Evolutionary conservation across 2,888 invertebrate genomes (phyloP), one percentile per base, ranked within the genome.

Genomic region (Lasioglossum oenotherae): DNA sequence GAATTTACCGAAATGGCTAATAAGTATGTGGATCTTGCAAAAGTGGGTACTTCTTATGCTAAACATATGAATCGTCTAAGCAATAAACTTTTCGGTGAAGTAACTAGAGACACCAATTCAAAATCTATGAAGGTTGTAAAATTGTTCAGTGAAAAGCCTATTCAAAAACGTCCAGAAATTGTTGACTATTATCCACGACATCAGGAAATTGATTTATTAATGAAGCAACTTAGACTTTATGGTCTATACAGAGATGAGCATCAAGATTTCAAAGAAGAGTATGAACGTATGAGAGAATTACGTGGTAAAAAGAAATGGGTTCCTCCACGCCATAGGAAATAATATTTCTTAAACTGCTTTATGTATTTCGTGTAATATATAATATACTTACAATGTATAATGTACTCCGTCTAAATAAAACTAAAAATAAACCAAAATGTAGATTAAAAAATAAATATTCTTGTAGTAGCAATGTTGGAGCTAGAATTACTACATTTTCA

Each of bases 221-320:
- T 98, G 97, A 95, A 96, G 87, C 96, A 97, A 89, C 95, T 98
- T 60, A 95, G 98, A 27, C 96, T 96, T 83, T 98, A 98, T 92
- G 98, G 98, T 0, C 95, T 98, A 6, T 98, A 96, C 95, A 96
- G 98, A 83, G 98, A 98, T 93, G 98, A 99, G 94, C 98, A 99
- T 95, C 96, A 97, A 93, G 98, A 98, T 95, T 98, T 98, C 93
- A 97, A 97, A 90, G 98, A 98, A 76, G 98, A 98, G 95, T 98
- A 98, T 97, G 96, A 96, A 89, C 96, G 98, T 82, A 95, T 98
- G 91, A 96, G 98, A 81, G 97, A 96, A 82, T 95, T 98, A 27
- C 95, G 98, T 82, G 98, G 98, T 16, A 98, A 98, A 94, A 96
- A 67, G 38, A 86, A 86, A 64, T 92, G 92, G 93, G 8, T 87